Evolutionary conservation across 1,140 invertebrate genomes (phyloP).

Genomic region (Drosophila albomicans): DNA sequence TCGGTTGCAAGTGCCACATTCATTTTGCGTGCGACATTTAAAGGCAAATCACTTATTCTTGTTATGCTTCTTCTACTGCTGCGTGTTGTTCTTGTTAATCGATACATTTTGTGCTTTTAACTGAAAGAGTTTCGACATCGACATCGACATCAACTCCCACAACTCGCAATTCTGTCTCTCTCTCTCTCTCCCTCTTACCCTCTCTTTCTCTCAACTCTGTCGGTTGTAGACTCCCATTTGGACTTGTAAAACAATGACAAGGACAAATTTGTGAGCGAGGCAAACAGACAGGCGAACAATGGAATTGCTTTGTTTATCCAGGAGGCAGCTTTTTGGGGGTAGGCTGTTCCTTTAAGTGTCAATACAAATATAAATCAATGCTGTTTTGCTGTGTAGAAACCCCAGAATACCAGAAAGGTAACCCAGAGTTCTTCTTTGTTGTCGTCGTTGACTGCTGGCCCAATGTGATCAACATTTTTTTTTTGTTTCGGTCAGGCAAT

Average conservation of each 20-base stretch:
- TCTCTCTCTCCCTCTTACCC: neutral
- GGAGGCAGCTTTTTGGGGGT: neutral
- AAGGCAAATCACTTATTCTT: constrained; percentile 28
- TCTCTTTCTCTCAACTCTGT: neutral
- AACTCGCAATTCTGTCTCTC: neutral
- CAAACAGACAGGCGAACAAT: constrained; percentile 48
- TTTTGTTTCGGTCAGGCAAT: constrained; percentile 42
- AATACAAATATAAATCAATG: constrained; percentile 80
- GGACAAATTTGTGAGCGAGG: constrained; percentile 69
- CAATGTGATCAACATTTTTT: constrained; percentile 18
- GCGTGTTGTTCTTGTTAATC: constrained; percentile 34
- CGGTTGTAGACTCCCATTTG: constrained; percentile 35
- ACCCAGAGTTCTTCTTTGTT: constrained; percentile 32
- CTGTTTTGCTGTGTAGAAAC: constrained; percentile 24
- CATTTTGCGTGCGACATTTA: constrained; percentile 16
- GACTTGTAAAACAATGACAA: constrained; percentile 75
- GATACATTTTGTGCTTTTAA: constrained; percentile 47
- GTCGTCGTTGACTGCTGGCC: constrained; percentile 18
- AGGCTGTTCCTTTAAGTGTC: constrained; percentile 56
- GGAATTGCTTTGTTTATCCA: constrained; percentile 24
- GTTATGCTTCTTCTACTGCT: neutral
- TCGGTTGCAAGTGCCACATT: constrained; percentile 1
- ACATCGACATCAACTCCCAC: neutral
- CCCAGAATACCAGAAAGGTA: constrained; percentile 50
- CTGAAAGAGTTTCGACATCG: constrained; percentile 27